phyloP scores from a whole-genome alignment of 2,888 invertebrate genomes.

The Salpingus planirostris region DNA sequence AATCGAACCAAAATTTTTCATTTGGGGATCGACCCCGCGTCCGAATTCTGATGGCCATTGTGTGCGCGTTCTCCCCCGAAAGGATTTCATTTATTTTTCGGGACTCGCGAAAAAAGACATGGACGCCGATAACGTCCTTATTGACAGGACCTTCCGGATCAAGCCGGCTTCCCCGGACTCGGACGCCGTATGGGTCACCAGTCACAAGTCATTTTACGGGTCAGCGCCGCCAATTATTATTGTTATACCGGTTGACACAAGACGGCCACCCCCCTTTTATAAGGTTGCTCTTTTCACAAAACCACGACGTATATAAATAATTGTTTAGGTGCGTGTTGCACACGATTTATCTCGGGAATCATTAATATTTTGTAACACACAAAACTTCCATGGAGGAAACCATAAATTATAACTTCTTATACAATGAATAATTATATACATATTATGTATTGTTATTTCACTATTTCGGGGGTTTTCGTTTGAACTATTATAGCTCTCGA shows the following conservation, averaged over 20 bases:
- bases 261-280: too few species aligned
- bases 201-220: constrained; percentile 25
- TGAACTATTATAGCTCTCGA: too few species aligned
- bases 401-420: constrained; percentile 13
- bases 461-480: constrained; percentile 1
- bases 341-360: constrained; percentile 13
- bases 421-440: constrained; percentile 11
- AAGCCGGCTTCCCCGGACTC: constrained; percentile 11
- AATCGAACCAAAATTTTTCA: too few species aligned
- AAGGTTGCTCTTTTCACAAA: constrained; percentile 4
- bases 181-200: constrained; percentile 19
- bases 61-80: too few species aligned
- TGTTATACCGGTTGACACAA: too few species aligned
- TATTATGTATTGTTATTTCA: constrained; percentile 5
- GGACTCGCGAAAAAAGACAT: constrained; percentile 23
- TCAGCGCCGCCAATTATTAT: constrained; percentile 18
- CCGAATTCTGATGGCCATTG: too few species aligned
- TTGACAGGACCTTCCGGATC: constrained; percentile 13
- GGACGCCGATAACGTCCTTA: constrained; percentile 23
- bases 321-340: constrained; percentile 14
- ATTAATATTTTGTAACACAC: constrained; percentile 14
- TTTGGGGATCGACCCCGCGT: too few species aligned
- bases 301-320: constrained; percentile 11
- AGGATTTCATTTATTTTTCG: constrained; percentile 33
- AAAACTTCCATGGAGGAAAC: constrained; percentile 11